A percentile compares a stretch with the other conserved stretches of the same genome.
These are phyloP conservation scores for Sinohyriopsis cumingii DNA, from an alignment of 2,888 invertebrate species.

Conservation along the genomic window DNA sequence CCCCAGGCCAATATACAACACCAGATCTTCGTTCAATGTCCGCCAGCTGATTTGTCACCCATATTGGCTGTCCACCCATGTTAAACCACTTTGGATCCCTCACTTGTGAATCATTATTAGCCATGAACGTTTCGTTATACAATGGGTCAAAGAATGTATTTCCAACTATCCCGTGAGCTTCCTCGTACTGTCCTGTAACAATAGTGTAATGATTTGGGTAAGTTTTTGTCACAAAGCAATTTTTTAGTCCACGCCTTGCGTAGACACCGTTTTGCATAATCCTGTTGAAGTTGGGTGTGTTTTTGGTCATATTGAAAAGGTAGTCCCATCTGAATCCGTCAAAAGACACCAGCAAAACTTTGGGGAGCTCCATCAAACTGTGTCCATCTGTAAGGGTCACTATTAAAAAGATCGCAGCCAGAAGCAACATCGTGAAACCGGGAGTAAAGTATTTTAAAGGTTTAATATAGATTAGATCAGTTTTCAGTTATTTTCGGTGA, in stretches of 20 bases:
- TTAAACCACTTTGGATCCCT: conserved; percentile 73
- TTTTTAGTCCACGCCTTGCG: conserved; percentile 73
- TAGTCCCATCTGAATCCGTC: conserved; percentile 83
- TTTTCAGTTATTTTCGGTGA: no score
- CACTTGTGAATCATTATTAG: conserved; percentile 41
- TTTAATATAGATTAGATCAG: no score
- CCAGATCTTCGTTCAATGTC: conserved; percentile 77
- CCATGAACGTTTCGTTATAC: conserved; percentile 51
- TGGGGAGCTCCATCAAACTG: background rate
- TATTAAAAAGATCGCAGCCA: no score
- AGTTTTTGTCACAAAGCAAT: conserved; percentile 78
- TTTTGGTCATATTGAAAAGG: conserved; percentile 73
- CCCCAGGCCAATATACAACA: conserved; percentile 74
- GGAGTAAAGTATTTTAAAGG: no score
- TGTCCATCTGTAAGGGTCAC: no score
- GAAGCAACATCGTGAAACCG: no score
- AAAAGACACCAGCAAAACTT: conserved; percentile 78
- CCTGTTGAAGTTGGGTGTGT: conserved; percentile 76
- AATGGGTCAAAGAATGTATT: conserved; percentile 77
- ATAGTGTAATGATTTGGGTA: conserved; percentile 84
- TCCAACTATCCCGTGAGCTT: conserved; percentile 81
- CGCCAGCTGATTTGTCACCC: conserved; percentile 75
- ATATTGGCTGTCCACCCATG: conserved; percentile 70
- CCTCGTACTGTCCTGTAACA: conserved; percentile 77
- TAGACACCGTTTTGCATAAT: conserved; percentile 76